Base-by-base conservation (phyloP, 1,140 invertebrate species). In the Drosophila parabipectinata region DNA sequence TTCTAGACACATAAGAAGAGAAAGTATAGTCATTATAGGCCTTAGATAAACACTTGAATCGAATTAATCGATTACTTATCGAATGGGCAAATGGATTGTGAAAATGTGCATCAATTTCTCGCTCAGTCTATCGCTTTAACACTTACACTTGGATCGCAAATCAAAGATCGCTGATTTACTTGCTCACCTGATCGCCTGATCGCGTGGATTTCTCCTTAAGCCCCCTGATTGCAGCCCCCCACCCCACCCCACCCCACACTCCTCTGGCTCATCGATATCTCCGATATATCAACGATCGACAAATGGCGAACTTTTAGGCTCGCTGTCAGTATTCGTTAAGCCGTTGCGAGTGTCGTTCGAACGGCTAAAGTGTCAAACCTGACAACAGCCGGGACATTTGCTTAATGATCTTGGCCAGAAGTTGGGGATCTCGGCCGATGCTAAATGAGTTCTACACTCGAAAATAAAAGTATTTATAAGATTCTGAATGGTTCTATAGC, bases 311-410 rank as follows among this genome's bases (percentile, higher is more conserved):
- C 84, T 88, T 84, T 89, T 89, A 77, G 84, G 84, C 72, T 67
- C 53, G 84, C 84, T 88, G 84, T 88, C 84, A 88, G 66, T 88
- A 89, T 89, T 83, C 84, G 84, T 88, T 88, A 88, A 84, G 84
- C 84, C 81, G 73, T 72, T 85, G 71, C 81, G 83, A 55, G 72
- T 84, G 81, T 88, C 83, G 72, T 83, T 82, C 68, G 68, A 64
- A 64, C 71, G 55, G 84, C 84, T 89, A 90, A 88, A 90, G 84
- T 88, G 84, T 88, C 84, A 88, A 78, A 59, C 73, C 84, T 88
- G 84, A 88, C 84, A 88, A 88, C 80, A 90, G 79, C 68, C 84
- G 68, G 63, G 80, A 88, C 84, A 84, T 89, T 88, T 88, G 80
- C 79, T 88, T 88, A 88, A 88, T 88, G 84, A 89, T 88, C 73